Evolutionary conservation across 2,888 invertebrate species (phyloP).

Genomic region (Girardia tigrina): DNA sequence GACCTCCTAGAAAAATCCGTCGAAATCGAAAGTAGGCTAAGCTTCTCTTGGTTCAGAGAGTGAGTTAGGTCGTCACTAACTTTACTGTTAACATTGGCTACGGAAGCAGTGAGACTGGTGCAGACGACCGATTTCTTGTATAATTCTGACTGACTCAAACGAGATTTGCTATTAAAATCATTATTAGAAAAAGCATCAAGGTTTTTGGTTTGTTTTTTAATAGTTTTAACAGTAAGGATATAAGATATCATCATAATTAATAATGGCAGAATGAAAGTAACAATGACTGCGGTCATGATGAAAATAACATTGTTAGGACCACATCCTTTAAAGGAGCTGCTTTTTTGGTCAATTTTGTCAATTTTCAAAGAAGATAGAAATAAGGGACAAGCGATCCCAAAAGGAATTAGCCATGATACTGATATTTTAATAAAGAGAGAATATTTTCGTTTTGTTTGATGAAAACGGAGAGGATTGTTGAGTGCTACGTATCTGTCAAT

Average conservation of each 20-base stretch:
- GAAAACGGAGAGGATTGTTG: conserved; percentile 39
- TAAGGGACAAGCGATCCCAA: conserved; percentile 40
- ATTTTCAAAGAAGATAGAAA: conserved; percentile 38
- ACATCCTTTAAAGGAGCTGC: conserved; percentile 39
- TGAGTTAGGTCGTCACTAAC: too few relatives aligned
- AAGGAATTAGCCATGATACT: conserved; percentile 40
- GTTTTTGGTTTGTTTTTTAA: conserved; percentile 37
- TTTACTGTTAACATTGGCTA: background rate
- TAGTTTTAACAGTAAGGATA: conserved; percentile 39
- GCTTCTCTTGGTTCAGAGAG: too few relatives aligned
- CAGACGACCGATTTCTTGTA: background rate
- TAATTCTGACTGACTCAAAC: background rate
- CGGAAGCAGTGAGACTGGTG: background rate
- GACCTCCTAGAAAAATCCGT: background rate
- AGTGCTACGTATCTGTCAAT: conserved; percentile 40
- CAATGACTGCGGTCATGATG: conserved; percentile 40
- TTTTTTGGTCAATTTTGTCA: conserved; percentile 24
- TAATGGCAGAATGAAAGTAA: conserved; percentile 40
- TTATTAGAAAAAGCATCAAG: conserved; percentile 21
- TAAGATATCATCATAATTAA: conserved; percentile 41
- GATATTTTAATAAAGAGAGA: conserved; percentile 39
- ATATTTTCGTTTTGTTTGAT: conserved; percentile 38
- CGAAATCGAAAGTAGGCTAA: background rate
- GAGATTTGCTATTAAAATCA: background rate
- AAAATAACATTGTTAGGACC: conserved; percentile 40